Percentiles rank a stretch among this genome's conserved stretches.
Conservation (phyloP, 2,888 invertebrate genomes). For the Habroteleia sp. region DNA sequence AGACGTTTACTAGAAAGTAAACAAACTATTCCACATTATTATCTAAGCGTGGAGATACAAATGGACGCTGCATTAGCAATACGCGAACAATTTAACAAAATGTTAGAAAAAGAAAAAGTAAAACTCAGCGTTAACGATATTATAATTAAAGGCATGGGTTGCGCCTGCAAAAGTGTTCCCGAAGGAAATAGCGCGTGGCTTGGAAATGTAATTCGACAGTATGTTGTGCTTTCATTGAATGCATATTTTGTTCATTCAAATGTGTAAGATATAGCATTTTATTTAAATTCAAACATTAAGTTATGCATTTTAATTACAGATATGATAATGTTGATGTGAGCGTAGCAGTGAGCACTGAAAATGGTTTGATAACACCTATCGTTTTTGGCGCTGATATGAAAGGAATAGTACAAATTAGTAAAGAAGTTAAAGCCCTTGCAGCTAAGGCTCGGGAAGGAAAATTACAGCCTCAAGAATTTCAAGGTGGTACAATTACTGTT, state of each 20-base stretch:
- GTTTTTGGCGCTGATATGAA: slow-evolving; percentile 94
- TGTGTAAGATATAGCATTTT: too few relatives aligned
- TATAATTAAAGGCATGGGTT: slow-evolving; percentile 95
- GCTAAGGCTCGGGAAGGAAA: slow-evolving; percentile 93
- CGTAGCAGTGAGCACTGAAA: slow-evolving; percentile 97
- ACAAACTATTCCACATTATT: slow-evolving; percentile 98
- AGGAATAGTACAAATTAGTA: slow-evolving; percentile 92
- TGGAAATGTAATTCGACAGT: slow-evolving; percentile 95
- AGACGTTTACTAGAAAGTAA: slow-evolving; percentile 94
- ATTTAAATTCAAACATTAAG: too few relatives aligned
- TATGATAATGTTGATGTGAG: slow-evolving; percentile 96
- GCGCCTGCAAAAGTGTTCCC: slow-evolving; percentile 94
- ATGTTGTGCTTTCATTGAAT: slow-evolving; percentile 76
- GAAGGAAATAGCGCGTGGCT: slow-evolving; percentile 98
- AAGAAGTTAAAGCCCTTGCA: slow-evolving; percentile 90
- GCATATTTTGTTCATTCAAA: too few relatives aligned
- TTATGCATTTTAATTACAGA: slow-evolving; percentile 82
- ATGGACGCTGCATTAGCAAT: slow-evolving; percentile 89
- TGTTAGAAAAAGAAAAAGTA: slow-evolving; percentile 88
- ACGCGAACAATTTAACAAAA: slow-evolving; percentile 89
- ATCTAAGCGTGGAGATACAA: slow-evolving; percentile 92
- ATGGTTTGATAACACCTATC: slow-evolving; percentile 98
- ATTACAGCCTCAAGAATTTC: slow-evolving; percentile 96
- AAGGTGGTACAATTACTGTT: slow-evolving; percentile 97
- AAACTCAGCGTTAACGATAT: slow-evolving; percentile 98